Percentiles rank a stretch among this genome's conserved stretches.
Conservation (phyloP, 2,888 invertebrate species). For the Oxyteleia sp. region DNA sequence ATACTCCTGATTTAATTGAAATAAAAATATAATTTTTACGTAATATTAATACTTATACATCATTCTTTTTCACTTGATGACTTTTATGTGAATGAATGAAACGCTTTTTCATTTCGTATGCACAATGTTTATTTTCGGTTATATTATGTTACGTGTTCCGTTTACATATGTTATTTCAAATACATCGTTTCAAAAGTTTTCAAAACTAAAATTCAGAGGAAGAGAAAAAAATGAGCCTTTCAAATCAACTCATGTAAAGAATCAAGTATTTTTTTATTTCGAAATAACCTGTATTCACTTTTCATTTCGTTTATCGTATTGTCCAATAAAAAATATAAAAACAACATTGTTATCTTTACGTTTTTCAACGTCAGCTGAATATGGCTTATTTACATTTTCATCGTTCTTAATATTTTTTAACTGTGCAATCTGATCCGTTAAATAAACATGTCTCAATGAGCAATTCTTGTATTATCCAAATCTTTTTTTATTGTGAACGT, state of each 20-base stretch:
- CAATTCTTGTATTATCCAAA: neutral
- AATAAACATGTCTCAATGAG: neutral
- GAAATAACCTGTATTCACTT: neutral
- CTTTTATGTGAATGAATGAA: neutral
- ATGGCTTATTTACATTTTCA: no score
- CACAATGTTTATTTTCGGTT: slow-evolving; percentile 9
- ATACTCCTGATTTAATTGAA: no score
- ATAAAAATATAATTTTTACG: neutral
- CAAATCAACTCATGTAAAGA: neutral
- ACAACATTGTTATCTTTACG: neutral
- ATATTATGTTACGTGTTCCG: slow-evolving; percentile 14
- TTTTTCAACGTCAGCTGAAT: no score
- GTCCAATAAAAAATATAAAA: neutral
- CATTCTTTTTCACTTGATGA: neutral
- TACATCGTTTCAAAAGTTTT: slow-evolving; percentile 3
- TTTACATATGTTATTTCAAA: slow-evolving; percentile 6
- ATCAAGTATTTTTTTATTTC: neutral
- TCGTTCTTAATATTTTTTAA: no score
- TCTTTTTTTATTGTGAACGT: neutral
- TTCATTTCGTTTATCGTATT: neutral
- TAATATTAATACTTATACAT: neutral
- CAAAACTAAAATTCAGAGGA: neutral
- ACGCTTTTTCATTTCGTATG: slow-evolving; percentile 4
- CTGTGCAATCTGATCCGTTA: neutral
- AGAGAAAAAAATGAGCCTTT: neutral